These are phyloP conservation scores for human DNA, from an alignment of 2,113 vertebrate species.

Conservation along the genomic window DNA sequence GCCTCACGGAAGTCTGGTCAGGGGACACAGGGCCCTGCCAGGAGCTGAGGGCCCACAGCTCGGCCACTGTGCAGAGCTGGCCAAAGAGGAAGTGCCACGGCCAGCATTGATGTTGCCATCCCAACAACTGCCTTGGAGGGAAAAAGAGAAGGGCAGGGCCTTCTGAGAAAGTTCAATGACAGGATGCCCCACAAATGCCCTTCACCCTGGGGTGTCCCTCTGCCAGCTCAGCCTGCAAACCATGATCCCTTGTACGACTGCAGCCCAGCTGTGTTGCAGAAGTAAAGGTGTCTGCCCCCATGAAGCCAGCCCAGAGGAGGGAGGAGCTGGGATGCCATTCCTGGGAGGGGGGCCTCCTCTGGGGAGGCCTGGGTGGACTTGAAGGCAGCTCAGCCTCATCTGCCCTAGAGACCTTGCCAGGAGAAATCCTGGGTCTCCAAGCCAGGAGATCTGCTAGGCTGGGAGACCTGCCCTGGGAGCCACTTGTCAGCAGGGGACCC, in stretches of 20 bases:
- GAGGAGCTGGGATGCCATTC: background rate
- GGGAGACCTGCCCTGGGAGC: fast-evolving
- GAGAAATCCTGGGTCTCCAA: background rate
- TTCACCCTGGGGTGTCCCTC: background rate
- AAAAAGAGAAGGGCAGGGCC: constrained; percentile 44
- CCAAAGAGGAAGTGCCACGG: constrained; percentile 57
- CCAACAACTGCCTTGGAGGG: background rate
- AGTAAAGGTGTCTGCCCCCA: background rate
- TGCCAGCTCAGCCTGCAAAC: constrained; percentile 19
- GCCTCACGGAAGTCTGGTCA: background rate
- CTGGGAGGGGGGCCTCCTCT: background rate
- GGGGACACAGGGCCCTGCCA: background rate
- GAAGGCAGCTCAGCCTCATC: too few relatives aligned
- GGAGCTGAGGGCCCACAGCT: background rate
- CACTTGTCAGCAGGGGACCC: background rate
- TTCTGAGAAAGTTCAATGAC: constrained; percentile 42
- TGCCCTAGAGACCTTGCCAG: background rate
- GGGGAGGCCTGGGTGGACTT: background rate
- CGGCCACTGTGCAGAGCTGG: background rate
- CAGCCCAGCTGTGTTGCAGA: background rate
- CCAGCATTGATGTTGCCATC: background rate
- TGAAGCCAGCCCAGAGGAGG: fast-evolving
- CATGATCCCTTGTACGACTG: background rate
- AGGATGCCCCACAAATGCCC: background rate
- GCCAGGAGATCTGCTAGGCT: background rate